phyloP scores from a whole-genome alignment of 1,140 invertebrate genomes.

The Bombus affinis region DNA sequence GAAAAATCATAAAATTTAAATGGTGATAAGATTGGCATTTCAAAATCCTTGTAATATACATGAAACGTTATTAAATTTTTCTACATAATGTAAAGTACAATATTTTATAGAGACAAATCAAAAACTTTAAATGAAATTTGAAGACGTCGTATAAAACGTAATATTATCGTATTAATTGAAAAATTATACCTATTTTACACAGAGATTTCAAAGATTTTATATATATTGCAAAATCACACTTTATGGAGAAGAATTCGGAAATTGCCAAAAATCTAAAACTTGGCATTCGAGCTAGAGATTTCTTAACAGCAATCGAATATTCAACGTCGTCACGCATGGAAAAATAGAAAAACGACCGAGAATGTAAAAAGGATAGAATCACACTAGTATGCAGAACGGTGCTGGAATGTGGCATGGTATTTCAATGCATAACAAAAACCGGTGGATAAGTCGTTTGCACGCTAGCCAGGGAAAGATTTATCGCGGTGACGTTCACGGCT shows the following conservation, averaged over 20 bases:
- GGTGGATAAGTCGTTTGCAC: constrained; percentile 8
- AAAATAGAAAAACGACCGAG: background rate
- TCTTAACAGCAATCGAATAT: background rate
- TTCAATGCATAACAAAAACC: constrained; percentile 36
- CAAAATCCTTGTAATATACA: background rate
- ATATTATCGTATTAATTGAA: too few species aligned
- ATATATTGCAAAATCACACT: background rate
- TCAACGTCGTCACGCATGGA: background rate
- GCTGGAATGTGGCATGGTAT: constrained; percentile 30
- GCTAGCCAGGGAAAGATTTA: constrained; percentile 19
- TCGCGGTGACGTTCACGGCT: constrained; percentile 28
- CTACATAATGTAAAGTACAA: too few species aligned
- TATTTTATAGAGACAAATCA: too few species aligned
- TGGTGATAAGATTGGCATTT: background rate
- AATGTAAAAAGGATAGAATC: background rate
- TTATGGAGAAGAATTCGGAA: background rate
- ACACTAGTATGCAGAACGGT: background rate
- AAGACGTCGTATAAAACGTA: too few species aligned
- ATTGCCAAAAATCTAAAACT: background rate
- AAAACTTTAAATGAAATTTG: too few species aligned
- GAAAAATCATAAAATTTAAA: background rate
- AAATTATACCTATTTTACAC: too few species aligned
- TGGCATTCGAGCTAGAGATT: too few species aligned
- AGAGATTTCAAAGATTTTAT: too few species aligned
- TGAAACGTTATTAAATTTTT: too few species aligned